A percentile compares a stretch with the other conserved stretches of the same genome.
Conservation (phyloP, 2,888 invertebrate species). For the Parelbella ahira region DNA sequence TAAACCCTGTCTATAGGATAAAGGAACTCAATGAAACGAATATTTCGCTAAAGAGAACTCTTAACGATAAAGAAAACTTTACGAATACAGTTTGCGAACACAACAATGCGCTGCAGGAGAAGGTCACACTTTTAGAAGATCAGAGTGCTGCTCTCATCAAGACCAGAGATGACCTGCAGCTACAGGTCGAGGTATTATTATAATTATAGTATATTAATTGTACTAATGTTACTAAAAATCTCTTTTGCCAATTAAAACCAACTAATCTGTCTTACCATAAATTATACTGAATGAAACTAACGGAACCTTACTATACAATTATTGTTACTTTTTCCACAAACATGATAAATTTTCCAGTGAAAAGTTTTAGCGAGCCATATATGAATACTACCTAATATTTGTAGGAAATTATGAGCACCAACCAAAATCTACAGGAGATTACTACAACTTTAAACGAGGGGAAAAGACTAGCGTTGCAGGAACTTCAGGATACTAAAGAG, state of each 20-base stretch:
- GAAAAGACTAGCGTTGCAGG: slow-evolving; percentile 28
- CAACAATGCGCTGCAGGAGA: slow-evolving; percentile 38
- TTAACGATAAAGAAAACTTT: slow-evolving; percentile 41
- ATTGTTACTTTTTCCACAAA: no score
- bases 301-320: no score
- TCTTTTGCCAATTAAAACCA: no score
- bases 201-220: no score
- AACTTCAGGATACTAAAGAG: slow-evolving; percentile 30
- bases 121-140: slow-evolving; percentile 36
- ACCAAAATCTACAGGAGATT: slow-evolving; percentile 29
- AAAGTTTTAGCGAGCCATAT: no score
- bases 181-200: slow-evolving; percentile 29
- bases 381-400: no score
- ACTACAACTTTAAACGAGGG: slow-evolving; percentile 26
- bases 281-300: no score
- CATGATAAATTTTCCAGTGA: no score
- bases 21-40: slow-evolving; percentile 37
- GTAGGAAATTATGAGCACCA: no score
- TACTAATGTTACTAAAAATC: no score
- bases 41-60: slow-evolving; percentile 38
- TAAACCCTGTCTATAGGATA: no score
- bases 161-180: slow-evolving; percentile 28
- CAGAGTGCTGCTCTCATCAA: slow-evolving; percentile 23
- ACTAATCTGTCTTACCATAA: no score
- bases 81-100: slow-evolving; percentile 37